phyloP scores from a whole-genome alignment of 2,797 vertebrate genomes.

The Bradypodion pumilum region DNA sequence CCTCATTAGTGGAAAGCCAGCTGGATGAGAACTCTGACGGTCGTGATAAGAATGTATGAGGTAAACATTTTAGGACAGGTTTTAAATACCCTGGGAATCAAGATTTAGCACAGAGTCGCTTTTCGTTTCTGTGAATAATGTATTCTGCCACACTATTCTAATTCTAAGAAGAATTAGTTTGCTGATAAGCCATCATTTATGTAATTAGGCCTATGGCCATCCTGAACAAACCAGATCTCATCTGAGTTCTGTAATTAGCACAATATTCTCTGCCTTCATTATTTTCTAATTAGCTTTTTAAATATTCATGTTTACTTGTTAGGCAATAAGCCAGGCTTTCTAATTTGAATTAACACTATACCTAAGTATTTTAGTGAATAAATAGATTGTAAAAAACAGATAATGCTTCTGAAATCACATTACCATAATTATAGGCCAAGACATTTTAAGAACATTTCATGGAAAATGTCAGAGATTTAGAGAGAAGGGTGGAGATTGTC shows the following conservation, averaged over 20 bases:
- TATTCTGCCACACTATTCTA: neutral
- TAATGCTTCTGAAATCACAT: neutral
- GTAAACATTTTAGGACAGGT: no score
- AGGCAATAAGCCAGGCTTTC: neutral
- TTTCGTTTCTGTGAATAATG: neutral
- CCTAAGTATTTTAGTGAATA: neutral
- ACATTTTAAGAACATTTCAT: neutral
- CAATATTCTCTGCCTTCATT: neutral
- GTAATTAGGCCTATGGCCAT: no score
- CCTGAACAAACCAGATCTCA: no score
- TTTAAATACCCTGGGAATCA: neutral
- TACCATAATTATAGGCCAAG: neutral
- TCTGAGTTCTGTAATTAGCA: neutral
- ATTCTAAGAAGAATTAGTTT: neutral
- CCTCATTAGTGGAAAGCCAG: no score
- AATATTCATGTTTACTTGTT: neutral
- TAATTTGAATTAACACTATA: neutral
- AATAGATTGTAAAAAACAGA: neutral
- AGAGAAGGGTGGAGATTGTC: neutral
- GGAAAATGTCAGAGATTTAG: neutral
- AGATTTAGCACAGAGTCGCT: neutral
- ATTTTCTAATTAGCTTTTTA: neutral
- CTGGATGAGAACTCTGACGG: no score
- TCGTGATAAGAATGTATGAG: no score
- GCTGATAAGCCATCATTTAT: neutral